These are phyloP conservation scores for Tapera naevia DNA, from an alignment of 2,797 vertebrate genomes.

Conservation along the genomic window DNA sequence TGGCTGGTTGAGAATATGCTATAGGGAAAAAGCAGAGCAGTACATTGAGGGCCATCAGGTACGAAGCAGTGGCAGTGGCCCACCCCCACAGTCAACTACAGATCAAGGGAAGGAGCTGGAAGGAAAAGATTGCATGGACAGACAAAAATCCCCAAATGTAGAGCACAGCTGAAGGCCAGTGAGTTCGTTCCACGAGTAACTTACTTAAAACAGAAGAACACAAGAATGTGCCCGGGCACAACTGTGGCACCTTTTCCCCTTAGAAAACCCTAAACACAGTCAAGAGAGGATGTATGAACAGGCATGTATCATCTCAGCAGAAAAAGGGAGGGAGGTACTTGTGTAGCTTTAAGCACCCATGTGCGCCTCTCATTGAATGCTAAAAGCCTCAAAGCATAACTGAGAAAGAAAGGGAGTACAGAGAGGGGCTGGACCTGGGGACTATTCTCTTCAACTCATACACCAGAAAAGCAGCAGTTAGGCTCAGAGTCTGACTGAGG, in stretches of 20 bases:
- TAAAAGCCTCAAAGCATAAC: accelerated
- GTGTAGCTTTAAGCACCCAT: too few relatives aligned
- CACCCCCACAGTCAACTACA: too few relatives aligned
- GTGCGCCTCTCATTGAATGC: accelerated
- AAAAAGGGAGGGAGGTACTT: too few relatives aligned
- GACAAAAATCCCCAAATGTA: too few relatives aligned
- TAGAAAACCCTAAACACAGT: not conserved
- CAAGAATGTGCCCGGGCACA: accelerated
- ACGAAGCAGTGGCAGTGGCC: too few relatives aligned
- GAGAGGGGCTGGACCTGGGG: accelerated
- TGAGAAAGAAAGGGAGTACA: accelerated
- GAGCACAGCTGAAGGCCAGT: not conserved
- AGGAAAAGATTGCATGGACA: too few relatives aligned
- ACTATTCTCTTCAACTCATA: accelerated
- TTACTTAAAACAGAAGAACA: too few relatives aligned
- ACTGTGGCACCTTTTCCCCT: too few relatives aligned
- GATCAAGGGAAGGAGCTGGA: not conserved
- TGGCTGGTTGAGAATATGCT: not conserved
- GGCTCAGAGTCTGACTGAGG: too few relatives aligned
- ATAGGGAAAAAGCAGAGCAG: not conserved
- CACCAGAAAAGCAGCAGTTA: accelerated
- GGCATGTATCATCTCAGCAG: too few relatives aligned
- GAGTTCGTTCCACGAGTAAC: too few relatives aligned
- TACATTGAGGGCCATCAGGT: accelerated
- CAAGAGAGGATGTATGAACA: accelerated